Percentiles rank a stretch among this genome's conserved stretches.
phyloP scores from a whole-genome alignment of 2,888 invertebrate species.

The Brachyopa scutellaris region DNA sequence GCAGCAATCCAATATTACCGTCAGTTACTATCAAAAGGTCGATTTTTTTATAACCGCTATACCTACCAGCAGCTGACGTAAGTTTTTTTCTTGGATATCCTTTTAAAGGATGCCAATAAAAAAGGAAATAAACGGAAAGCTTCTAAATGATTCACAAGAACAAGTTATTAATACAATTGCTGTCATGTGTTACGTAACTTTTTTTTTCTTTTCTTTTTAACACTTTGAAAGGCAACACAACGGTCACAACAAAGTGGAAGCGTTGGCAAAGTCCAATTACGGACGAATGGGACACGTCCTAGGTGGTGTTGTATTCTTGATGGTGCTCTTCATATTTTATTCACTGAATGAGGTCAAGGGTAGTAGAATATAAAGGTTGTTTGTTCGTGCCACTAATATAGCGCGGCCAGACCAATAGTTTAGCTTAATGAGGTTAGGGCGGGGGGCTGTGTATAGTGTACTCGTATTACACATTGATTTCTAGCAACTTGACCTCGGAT shows the following conservation, averaged over 20 bases:
- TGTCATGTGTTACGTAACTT: slow-evolving; percentile 14
- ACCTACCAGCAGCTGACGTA: background rate
- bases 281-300: background rate
- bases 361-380: slow-evolving; percentile 12
- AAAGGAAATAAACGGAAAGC: background rate
- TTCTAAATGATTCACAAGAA: slow-evolving; percentile 22
- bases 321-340: background rate
- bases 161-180: background rate
- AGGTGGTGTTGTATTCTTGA: background rate
- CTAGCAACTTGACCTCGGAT: background rate
- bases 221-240: background rate
- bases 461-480: slow-evolving; percentile 19
- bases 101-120: too few species aligned
- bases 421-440: too few species aligned
- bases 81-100: too few species aligned
- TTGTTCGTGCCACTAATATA: too few species aligned
- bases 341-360: slow-evolving; percentile 20
- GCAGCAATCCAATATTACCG: slow-evolving; percentile 1
- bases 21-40: background rate
- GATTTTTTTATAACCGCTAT: too few species aligned
- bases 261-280: background rate
- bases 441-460: background rate
- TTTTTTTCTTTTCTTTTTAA: too few species aligned
- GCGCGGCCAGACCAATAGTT: too few species aligned
- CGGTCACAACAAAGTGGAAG: background rate